phyloP scores from a whole-genome alignment of 2,797 vertebrate genomes.

The Coregonus ussuriensis region DNA sequence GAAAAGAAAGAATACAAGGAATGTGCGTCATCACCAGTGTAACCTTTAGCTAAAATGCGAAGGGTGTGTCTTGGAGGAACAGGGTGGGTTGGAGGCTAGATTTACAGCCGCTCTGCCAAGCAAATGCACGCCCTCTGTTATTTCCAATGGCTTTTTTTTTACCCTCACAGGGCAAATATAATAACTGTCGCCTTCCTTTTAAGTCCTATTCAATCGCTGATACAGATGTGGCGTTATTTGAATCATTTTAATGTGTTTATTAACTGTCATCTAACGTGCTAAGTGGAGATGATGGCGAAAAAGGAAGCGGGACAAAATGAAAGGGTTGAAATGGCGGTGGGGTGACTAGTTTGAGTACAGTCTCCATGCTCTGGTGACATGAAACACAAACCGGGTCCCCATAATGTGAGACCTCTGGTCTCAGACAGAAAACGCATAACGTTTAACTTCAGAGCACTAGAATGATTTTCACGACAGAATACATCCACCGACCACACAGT shows the following conservation, averaged over 20 bases:
- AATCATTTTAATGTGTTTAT: neutral
- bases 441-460: neutral
- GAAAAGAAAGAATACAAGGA: slow-evolving; percentile 34
- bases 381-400: neutral
- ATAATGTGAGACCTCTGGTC: neutral
- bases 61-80: slow-evolving; percentile 69
- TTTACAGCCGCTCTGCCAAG: slow-evolving; percentile 50
- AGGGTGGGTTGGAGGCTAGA: slow-evolving; percentile 51
- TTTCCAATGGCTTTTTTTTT: slow-evolving; percentile 46
- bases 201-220: neutral
- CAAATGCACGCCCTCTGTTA: slow-evolving; percentile 52
- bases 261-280: neutral
- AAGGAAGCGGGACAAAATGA: neutral
- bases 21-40: slow-evolving; percentile 64
- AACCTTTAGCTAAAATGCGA: slow-evolving; percentile 74
- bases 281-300: neutral
- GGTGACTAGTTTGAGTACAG: neutral
- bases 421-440: neutral
- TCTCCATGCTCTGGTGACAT: neutral
- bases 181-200: neutral
- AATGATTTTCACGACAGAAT: neutral
- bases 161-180: slow-evolving; percentile 59
- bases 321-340: neutral
- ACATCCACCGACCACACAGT: neutral
- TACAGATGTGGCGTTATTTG: neutral